Base-by-base conservation (phyloP, 2,113 vertebrate species). In the Crypturellus undulatus region DNA sequence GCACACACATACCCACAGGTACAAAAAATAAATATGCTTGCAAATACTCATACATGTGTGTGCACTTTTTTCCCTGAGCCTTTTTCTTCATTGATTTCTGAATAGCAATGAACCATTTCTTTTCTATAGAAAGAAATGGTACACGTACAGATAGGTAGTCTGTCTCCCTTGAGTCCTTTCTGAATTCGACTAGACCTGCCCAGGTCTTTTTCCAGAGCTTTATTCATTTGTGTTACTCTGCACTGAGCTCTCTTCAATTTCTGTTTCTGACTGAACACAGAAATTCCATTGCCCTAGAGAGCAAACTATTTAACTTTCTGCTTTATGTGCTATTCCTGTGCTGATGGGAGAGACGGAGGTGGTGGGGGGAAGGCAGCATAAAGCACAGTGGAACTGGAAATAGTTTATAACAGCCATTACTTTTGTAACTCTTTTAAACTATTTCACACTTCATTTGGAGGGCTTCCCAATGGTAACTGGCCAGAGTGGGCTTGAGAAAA, bases 381-480 rank as follows among this genome's bases (percentile, higher is more conserved):
- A 93, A 93, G 68, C 69, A 28, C 60, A 62, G 43, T 76, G 80
- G 73, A 95, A 90, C 43, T 94, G 79, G 47, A 93, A 94, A 90
- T 36, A 76, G 73, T 90, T 95, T 84, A 38, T 89, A 96, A 84
- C 40, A 94, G 40, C 30, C 73, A 70, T 94, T 93, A 78, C 62
- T 92, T 90, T 76, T 75, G 83, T 92, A 88, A 58, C 88, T 88
- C 90, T 90, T 90, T 96, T 84, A 92, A 86, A 84, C 75, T 87
- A 92, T 92, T 96, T 96, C 92, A 93, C 83, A 81, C 88, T 88
- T 93, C 86, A 90, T 94, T 96, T 95, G 73, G 65, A 89, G 94
- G 60, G 62, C 42, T 96, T 64, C 90, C 73, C 73, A 72, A 67
- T 78, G 79, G 80, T 65, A 59, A 36, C 16, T 40, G 24, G n/a